Percentiles rank a stretch among this genome's conserved stretches.
These are phyloP conservation scores for Rhorus exstirpatorius DNA, from an alignment of 2,888 invertebrate species.

Conservation along the genomic window DNA sequence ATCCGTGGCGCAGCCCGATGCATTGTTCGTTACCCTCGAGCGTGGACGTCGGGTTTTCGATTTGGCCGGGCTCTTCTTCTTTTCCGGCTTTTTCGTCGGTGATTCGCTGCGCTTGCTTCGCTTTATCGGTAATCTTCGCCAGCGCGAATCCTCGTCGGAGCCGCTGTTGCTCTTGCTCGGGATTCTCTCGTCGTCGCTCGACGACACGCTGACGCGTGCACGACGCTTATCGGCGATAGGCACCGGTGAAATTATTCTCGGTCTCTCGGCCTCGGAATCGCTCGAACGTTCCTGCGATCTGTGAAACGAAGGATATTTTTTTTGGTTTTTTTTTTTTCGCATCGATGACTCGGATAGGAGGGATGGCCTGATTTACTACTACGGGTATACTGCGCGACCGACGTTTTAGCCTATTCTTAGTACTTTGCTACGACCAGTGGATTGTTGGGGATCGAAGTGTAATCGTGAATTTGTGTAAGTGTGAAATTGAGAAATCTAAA, in stretches of 20 bases:
- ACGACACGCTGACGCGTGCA: constrained; percentile 76
- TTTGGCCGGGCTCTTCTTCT: constrained; percentile 83
- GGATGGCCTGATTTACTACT: no score
- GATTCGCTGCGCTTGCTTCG: constrained; percentile 80
- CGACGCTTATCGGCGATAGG: constrained; percentile 73
- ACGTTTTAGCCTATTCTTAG: no score
- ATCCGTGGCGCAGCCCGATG: constrained; percentile 79
- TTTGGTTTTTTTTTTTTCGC: not conserved
- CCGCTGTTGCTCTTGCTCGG: constrained; percentile 73
- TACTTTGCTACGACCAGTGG: no score
- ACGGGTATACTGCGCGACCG: no score
- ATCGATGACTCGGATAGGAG: no score
- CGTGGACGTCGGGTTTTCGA: constrained; percentile 83
- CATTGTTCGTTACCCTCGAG: constrained; percentile 78
- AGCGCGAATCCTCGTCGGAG: constrained; percentile 78
- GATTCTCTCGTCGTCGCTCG: constrained; percentile 79
- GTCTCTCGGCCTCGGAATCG: constrained; percentile 84
- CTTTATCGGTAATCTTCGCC: constrained; percentile 79
- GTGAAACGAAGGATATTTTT: not conserved
- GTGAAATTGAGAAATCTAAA: no score
- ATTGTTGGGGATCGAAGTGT: no score
- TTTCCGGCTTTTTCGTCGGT: constrained; percentile 81
- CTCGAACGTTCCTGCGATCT: constrained; percentile 80
- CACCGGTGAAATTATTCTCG: constrained; percentile 67
- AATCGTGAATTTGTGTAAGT: no score